These are phyloP conservation scores for Epinephelus fuscoguttatus DNA, from an alignment of 2,113 vertebrate genomes.

Conservation along the genomic window DNA sequence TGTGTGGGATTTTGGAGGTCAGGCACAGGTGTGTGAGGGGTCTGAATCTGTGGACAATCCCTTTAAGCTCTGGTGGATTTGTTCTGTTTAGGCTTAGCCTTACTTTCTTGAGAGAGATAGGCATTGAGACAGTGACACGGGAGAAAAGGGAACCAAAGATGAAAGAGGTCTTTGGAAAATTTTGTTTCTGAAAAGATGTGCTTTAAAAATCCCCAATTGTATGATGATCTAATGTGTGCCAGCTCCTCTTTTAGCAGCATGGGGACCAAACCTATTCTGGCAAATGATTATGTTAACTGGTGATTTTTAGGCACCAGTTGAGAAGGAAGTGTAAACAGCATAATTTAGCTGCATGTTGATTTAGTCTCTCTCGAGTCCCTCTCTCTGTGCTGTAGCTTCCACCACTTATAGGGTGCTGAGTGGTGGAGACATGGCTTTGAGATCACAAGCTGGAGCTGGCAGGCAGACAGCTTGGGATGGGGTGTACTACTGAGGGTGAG, in stretches of 20 bases:
- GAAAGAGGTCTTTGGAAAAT: conserved; percentile 25
- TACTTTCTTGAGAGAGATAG: conserved; percentile 66
- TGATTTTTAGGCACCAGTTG: conserved; percentile 8
- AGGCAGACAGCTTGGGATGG: conserved; percentile 38
- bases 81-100: conserved; percentile 68
- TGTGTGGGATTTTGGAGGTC: conserved; percentile 62
- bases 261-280: not conserved
- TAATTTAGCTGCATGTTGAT: conserved; percentile 14
- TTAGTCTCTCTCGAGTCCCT: conserved; percentile 7
- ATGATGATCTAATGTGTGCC: not conserved
- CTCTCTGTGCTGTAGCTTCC: conserved; percentile 31
- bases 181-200: conserved; percentile 22
- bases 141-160: conserved; percentile 18
- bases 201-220: not conserved
- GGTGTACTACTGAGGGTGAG: conserved; percentile 35
- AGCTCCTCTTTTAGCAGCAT: conserved; percentile 21
- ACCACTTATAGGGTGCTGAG: conserved; percentile 34
- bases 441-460: conserved; percentile 59
- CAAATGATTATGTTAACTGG: conserved; percentile 1
- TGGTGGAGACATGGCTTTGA: conserved; percentile 37
- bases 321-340: conserved; percentile 22
- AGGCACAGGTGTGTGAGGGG: conserved; percentile 71
- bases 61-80: conserved; percentile 73
- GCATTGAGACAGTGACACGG: conserved; percentile 31
- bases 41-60: conserved; percentile 70